These are phyloP conservation scores for Mastomys natalensis DNA, from an alignment of 2,113 vertebrate species.

Conservation along the genomic window DNA sequence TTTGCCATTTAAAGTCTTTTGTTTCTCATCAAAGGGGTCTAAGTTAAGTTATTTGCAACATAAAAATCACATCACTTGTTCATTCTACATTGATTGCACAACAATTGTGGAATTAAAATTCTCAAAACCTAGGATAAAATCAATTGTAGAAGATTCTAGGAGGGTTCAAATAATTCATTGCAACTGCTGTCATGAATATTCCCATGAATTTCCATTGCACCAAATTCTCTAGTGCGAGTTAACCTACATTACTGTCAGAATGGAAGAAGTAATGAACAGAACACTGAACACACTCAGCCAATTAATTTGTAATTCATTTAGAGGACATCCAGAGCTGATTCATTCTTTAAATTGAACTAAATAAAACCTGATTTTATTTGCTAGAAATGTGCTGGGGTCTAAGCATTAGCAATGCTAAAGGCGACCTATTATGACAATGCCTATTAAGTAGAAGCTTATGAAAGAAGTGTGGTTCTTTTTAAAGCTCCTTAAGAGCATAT, in stretches of 20 bases:
- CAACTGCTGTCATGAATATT: constrained; percentile 29
- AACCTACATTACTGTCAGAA: constrained; percentile 42
- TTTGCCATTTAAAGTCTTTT: not conserved
- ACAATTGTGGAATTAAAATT: constrained; percentile 42
- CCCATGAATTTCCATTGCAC: constrained; percentile 50
- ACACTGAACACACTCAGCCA: constrained; percentile 54
- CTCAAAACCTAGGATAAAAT: constrained; percentile 52
- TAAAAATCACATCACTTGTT: constrained; percentile 17
- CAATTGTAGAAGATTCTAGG: not conserved
- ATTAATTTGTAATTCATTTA: constrained; percentile 75
- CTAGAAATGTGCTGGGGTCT: constrained; percentile 58
- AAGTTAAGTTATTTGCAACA: constrained; percentile 42
- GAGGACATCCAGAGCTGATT: constrained; percentile 60
- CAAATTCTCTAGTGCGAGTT: constrained; percentile 43
- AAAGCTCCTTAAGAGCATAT: constrained; percentile 63
- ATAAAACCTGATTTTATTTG: constrained; percentile 64
- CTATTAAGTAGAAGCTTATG: constrained; percentile 50
- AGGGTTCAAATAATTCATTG: constrained; percentile 48
- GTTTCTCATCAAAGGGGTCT: constrained; percentile 14
- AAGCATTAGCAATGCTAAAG: constrained; percentile 60
- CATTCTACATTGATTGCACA: constrained; percentile 15
- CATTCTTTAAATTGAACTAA: constrained; percentile 67
- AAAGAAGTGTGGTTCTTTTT: constrained; percentile 49
- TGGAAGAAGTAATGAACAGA: constrained; percentile 68
- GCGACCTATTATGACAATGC: constrained; percentile 19